Evolutionary conservation across 2,888 invertebrate species (phyloP).

Genomic region (Theodoxus fluviatilis): DNA sequence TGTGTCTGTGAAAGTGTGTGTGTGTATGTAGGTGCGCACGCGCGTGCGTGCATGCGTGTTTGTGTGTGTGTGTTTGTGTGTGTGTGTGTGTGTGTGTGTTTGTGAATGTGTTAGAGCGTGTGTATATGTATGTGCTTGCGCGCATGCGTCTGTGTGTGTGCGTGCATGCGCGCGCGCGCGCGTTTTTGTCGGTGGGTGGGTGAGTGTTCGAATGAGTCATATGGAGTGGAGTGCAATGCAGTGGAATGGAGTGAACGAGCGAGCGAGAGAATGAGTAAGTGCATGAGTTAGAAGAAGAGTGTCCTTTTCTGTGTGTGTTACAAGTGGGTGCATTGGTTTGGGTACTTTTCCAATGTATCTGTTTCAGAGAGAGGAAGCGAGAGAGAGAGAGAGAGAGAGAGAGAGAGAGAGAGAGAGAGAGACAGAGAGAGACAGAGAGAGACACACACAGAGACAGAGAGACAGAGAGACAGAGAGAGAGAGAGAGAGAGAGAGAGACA

Average conservation of each 20-base stretch:
- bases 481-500: not conserved
- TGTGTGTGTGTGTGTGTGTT: slow-evolving; percentile 1
- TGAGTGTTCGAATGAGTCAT: not conserved
- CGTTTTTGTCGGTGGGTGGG: not conserved
- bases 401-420: too few species aligned
- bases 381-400: not conserved
- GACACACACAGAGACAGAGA: not conserved
- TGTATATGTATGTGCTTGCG: slow-evolving; percentile 6
- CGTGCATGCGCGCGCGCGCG: not conserved
- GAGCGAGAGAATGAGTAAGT: not conserved
- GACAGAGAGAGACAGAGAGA: too few species aligned
- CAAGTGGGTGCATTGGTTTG: not conserved
- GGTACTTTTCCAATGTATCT: not conserved
- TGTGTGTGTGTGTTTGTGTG: not conserved
- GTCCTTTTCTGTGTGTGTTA: not conserved
- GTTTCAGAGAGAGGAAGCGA: slow-evolving; percentile 5
- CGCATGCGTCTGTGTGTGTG: not conserved
- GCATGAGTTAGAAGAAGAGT: not conserved
- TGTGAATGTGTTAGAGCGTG: slow-evolving; percentile 4
- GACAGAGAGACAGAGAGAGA: not conserved
- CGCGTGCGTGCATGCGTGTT: not conserved
- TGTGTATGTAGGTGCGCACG: not conserved
- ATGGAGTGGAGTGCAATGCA: too few species aligned
- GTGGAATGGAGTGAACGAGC: not conserved
- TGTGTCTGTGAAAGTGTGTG: slow-evolving; percentile 3